phyloP scores from a whole-genome alignment of 2,113 vertebrate species.

The Amphiprion percula region DNA sequence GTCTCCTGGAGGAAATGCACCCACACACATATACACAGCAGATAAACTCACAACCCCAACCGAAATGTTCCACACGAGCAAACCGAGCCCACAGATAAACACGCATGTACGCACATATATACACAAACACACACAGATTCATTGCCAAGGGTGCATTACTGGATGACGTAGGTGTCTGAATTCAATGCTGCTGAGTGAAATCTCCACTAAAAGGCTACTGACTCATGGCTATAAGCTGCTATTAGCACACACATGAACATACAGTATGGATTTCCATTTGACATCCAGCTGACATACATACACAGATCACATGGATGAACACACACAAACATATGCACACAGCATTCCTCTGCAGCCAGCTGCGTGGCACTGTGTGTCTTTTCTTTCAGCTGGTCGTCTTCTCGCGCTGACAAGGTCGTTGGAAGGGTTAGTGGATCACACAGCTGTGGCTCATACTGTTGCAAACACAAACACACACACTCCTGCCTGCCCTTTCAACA shows the following conservation, averaged over 20 bases:
- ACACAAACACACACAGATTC: constrained; percentile 7
- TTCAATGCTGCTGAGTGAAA: constrained; percentile 40
- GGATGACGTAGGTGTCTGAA: constrained; percentile 37
- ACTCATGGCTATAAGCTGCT: constrained; percentile 37
- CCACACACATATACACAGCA: constrained; percentile 3
- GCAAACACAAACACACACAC: constrained; percentile 45
- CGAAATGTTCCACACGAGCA: constrained; percentile 6
- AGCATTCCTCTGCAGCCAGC: constrained; percentile 50
- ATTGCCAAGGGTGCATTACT: constrained; percentile 38
- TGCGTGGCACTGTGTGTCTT: constrained; percentile 57
- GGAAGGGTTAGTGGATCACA: constrained; percentile 62
- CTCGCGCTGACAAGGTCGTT: constrained; percentile 53
- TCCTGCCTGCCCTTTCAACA: constrained; percentile 1
- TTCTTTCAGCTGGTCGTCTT: constrained; percentile 67
- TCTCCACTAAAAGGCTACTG: constrained; percentile 43
- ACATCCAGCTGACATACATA: constrained; percentile 19
- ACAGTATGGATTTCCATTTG: not conserved
- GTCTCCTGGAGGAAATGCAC: constrained; percentile 5
- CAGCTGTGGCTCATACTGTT: constrained; percentile 64
- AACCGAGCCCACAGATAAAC: not conserved
- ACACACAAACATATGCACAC: constrained; percentile 6
- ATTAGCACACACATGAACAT: constrained; percentile 20
- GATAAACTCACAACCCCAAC: not conserved
- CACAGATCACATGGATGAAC: not conserved
- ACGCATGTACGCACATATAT: not conserved